Conservation (phyloP, 2,888 invertebrate genomes). For the Lasiommata megera region DNA sequence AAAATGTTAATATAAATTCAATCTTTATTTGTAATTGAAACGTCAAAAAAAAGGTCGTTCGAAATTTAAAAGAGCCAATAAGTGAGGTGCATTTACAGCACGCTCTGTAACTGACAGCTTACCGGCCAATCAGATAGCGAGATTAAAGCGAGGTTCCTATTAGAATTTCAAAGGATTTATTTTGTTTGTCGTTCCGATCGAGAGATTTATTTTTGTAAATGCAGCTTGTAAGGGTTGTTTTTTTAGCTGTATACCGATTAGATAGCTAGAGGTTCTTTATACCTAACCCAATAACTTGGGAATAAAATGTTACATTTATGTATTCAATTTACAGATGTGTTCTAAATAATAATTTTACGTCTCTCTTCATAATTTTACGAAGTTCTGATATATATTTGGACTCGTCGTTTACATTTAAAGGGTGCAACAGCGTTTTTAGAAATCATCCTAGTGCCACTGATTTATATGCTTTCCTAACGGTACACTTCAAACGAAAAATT, state of each 20-base stretch:
- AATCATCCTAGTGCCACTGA: too few relatives aligned
- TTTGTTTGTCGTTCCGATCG: slow-evolving; percentile 31
- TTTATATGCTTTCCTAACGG: too few relatives aligned
- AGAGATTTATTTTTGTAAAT: slow-evolving; percentile 9
- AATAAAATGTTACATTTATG: too few relatives aligned
- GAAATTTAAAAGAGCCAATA: slow-evolving; percentile 57
- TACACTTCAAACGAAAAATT: too few relatives aligned
- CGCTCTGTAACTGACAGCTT: slow-evolving; percentile 72
- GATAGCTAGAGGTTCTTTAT: background rate
- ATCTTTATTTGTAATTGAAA: background rate
- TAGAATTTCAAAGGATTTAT: slow-evolving; percentile 61
- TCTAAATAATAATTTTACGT: too few relatives aligned
- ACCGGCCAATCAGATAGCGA: slow-evolving; percentile 70
- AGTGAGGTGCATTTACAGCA: slow-evolving; percentile 66
- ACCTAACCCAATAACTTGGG: too few relatives aligned
- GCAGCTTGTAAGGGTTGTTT: background rate
- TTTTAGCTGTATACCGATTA: background rate
- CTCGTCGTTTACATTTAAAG: too few relatives aligned
- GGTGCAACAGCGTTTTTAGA: too few relatives aligned
- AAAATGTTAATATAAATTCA: background rate
- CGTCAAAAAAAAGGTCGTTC: slow-evolving; percentile 34
- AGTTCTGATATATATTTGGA: too few relatives aligned
- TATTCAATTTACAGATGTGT: too few relatives aligned
- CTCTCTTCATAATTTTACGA: too few relatives aligned
- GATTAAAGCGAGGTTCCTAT: slow-evolving; percentile 64